A percentile compares a stretch with the other conserved stretches of the same genome.
Conservation (phyloP, 2,888 invertebrate species). For the Molanna angustata region DNA sequence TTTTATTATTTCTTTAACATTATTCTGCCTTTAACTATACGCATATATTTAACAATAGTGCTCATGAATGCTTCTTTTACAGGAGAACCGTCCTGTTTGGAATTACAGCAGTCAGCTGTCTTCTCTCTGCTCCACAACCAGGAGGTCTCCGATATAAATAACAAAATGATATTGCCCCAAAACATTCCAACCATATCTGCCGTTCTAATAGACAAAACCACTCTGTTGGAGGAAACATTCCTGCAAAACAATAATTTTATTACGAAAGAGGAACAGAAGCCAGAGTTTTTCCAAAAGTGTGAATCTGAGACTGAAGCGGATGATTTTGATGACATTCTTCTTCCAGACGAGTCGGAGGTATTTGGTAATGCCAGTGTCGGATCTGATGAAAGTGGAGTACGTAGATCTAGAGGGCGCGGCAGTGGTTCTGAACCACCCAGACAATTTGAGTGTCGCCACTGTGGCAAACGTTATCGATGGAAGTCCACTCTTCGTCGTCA, state of each 20-base stretch:
- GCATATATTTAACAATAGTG: constrained; percentile 6
- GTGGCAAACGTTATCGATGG: constrained; percentile 84
- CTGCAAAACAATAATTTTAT: constrained; percentile 46
- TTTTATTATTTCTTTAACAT: constrained; percentile 18
- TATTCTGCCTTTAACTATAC: constrained; percentile 10
- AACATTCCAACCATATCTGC: no score
- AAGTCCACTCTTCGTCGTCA: constrained; percentile 80
- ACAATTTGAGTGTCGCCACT: constrained; percentile 77
- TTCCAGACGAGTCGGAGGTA: constrained; percentile 48
- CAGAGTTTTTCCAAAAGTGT: constrained; percentile 40
- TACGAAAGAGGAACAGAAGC: constrained; percentile 23
- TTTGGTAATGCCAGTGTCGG: constrained; percentile 36
- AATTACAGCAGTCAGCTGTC: constrained; percentile 7
- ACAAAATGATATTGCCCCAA: no score
- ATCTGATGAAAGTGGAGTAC: constrained; percentile 10
- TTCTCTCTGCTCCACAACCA: constrained; percentile 5
- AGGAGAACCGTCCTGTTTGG: constrained; percentile 21
- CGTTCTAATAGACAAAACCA: background rate
- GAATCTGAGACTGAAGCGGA: constrained; percentile 53
- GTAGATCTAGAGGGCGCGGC: constrained; percentile 16
- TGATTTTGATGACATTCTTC: constrained; percentile 54
- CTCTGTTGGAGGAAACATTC: constrained; percentile 46
- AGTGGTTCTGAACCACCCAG: constrained; percentile 52
- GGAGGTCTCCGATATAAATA: no score
- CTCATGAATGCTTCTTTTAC: constrained; percentile 26